phyloP scores from a whole-genome alignment of 2,888 invertebrate species.

The Eurois occulta region DNA sequence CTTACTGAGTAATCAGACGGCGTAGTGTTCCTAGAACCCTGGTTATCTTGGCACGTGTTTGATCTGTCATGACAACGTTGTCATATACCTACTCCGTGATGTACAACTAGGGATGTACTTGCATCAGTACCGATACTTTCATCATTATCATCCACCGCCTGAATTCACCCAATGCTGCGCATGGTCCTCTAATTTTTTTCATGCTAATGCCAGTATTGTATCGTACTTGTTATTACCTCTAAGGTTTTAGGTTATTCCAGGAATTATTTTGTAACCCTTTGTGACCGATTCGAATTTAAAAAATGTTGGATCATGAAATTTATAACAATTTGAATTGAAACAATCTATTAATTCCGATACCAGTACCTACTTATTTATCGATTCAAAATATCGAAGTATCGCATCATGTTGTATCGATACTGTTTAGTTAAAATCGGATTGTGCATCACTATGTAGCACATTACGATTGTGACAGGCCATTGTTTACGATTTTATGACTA shows the following conservation, averaged over 20 bases:
- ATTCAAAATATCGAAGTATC: not conserved
- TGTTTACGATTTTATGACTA: slow-evolving; percentile 5
- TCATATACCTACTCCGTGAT: not conserved
- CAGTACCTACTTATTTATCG: not conserved
- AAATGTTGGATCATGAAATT: not conserved
- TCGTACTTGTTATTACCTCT: not conserved
- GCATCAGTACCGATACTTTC: not conserved
- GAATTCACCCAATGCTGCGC: not conserved
- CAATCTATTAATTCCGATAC: not conserved
- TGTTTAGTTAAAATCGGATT: not conserved
- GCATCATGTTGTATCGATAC: not conserved
- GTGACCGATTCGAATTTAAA: not conserved
- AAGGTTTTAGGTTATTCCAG: not conserved
- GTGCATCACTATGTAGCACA: not conserved
- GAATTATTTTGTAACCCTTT: not conserved
- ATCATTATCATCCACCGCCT: not conserved
- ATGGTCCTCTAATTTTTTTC: not conserved
- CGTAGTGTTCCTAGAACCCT: slow-evolving; percentile 34
- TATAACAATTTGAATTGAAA: not conserved
- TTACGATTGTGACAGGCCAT: not conserved
- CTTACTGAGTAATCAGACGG: slow-evolving; percentile 20
- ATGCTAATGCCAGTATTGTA: not conserved
- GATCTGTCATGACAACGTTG: slow-evolving; percentile 8
- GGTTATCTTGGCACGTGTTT: slow-evolving; percentile 56
- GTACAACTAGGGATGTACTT: not conserved